phyloP scores from a whole-genome alignment of 2,888 invertebrate species.

The Aspidiotus destructor region DNA sequence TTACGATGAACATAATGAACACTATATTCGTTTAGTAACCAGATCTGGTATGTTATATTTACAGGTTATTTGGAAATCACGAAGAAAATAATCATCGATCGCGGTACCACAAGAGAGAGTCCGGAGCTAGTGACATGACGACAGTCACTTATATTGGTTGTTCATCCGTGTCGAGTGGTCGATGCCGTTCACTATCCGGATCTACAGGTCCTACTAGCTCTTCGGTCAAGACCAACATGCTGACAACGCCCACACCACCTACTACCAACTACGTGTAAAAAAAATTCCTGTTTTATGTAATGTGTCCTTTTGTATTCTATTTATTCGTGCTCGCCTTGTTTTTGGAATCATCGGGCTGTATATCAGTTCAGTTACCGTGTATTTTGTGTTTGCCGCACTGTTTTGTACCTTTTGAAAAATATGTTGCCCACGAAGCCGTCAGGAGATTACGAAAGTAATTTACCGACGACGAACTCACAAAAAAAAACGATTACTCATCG shows the following conservation, averaged over 20 bases:
- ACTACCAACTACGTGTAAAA: constrained; percentile 22
- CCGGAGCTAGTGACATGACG: constrained; percentile 26
- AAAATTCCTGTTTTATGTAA: not conserved
- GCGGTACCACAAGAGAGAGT: constrained; percentile 19
- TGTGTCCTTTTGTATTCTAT: not conserved
- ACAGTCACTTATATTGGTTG: constrained; percentile 23
- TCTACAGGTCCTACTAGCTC: constrained; percentile 8
- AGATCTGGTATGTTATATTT: not conserved
- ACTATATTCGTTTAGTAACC: not conserved
- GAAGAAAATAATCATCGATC: constrained; percentile 15
- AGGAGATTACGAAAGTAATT: too few species aligned
- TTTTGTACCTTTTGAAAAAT: too few species aligned
- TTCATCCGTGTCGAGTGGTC: constrained; percentile 11
- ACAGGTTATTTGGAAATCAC: constrained; percentile 23
- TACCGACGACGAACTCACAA: too few species aligned
- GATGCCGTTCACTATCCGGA: constrained; percentile 20
- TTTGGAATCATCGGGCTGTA: too few species aligned
- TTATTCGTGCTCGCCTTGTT: too few species aligned
- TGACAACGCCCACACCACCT: constrained; percentile 1
- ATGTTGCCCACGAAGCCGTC: too few species aligned
- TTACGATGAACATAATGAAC: too few species aligned
- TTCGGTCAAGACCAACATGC: constrained; percentile 10
- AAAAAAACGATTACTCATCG: too few species aligned
- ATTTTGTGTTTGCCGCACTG: too few species aligned
- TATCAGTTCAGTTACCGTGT: too few species aligned